phyloP scores from a whole-genome alignment of 2,797 vertebrate genomes.

The Myiothlypis coronata region DNA sequence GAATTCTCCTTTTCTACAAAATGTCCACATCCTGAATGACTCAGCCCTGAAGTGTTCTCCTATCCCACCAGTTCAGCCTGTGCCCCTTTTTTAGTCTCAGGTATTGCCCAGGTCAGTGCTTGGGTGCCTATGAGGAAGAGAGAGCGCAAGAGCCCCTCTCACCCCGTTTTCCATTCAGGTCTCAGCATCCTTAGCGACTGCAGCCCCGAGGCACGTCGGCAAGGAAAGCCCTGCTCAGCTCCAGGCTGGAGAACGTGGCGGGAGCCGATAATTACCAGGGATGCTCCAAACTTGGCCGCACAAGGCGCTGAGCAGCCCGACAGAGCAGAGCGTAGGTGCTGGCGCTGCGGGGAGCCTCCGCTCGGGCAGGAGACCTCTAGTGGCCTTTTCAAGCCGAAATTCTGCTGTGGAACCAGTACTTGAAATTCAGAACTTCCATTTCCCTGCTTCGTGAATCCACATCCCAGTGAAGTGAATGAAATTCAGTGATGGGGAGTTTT shows the following conservation, averaged over 20 bases:
- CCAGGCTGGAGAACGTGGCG: accelerated
- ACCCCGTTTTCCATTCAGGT: accelerated
- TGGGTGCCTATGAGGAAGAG: neutral
- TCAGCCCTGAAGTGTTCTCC: neutral
- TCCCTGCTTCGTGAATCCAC: neutral
- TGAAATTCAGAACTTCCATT: neutral
- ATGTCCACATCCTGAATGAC: neutral
- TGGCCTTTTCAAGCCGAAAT: neutral
- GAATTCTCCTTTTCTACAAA: neutral
- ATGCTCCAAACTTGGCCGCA: neutral
- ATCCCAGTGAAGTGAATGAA: neutral
- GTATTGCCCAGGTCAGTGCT: accelerated
- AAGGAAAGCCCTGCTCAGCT: neutral
- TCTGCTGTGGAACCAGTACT: neutral
- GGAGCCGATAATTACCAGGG: neutral
- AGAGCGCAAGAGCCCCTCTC: neutral
- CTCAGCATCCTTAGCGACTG: neutral
- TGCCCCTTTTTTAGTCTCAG: neutral
- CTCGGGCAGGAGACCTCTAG: neutral
- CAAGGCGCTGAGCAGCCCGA: neutral
- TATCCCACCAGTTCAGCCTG: neutral
- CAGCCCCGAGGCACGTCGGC: neutral
- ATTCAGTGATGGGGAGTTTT: neutral
- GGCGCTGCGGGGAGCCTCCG: neutral
- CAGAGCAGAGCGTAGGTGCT: neutral